Conservation (phyloP, 2,113 vertebrate species). For the Andinoacara biseriatus region DNA sequence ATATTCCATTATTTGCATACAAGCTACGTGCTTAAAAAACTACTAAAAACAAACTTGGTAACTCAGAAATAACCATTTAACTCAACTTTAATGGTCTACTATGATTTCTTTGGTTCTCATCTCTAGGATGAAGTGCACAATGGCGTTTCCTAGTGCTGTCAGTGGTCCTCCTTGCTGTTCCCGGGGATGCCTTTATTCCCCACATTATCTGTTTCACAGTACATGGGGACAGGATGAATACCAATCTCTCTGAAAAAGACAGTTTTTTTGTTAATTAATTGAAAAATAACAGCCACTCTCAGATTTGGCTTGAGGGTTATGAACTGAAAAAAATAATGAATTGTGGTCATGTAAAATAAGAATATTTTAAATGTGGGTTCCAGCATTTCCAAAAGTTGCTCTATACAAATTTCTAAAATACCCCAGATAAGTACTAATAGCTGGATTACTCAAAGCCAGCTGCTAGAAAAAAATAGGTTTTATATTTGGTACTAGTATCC, state of each 20-base stretch:
- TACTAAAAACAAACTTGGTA: no score
- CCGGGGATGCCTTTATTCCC: not conserved
- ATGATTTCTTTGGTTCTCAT: not conserved
- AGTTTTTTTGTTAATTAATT: no score
- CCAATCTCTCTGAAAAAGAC: no score
- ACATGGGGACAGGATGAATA: no score
- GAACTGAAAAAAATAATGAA: no score
- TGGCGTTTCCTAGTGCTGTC: not conserved
- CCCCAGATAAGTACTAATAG: not conserved
- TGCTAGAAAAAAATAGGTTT: not conserved
- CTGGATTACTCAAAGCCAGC: not conserved
- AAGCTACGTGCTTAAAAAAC: no score
- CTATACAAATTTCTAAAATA: not conserved
- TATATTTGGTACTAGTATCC: not conserved
- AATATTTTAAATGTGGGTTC: not conserved
- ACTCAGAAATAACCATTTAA: not conserved
- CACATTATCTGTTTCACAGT: not conserved
- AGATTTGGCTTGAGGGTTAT: no score
- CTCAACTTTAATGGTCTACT: not conserved
- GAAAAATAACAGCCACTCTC: no score
- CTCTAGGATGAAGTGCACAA: constrained; percentile 8
- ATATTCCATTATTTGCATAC: not conserved
- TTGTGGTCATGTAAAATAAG: no score
- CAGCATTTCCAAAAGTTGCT: not conserved
- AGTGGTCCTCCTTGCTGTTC: constrained; percentile 17